Evolutionary conservation across 92 coral and sea anemone genomes (phyloP).

Genomic region (Paragorgia papillata): DNA sequence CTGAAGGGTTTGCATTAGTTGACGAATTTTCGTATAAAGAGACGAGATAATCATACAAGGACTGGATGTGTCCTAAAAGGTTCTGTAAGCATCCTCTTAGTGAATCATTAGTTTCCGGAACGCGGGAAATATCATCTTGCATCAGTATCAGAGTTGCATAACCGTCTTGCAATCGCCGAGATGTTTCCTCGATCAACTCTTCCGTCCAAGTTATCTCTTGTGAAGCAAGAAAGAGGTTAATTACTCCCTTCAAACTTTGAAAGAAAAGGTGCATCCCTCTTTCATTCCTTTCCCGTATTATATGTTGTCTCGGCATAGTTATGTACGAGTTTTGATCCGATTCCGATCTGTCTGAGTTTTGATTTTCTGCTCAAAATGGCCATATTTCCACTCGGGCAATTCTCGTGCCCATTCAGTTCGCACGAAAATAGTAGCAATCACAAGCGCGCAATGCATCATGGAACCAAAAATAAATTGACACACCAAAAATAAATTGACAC

Average conservation of each 20-base stretch:
- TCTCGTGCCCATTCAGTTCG: too few species aligned
- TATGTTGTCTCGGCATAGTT: slow-evolving; percentile 47
- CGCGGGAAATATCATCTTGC: slow-evolving; percentile 27
- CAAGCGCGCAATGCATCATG: too few species aligned
- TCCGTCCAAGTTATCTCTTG: slow-evolving; percentile 50
- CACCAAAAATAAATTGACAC: too few species aligned
- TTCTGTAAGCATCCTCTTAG: slow-evolving; percentile 27
- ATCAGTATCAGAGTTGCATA: slow-evolving; percentile 53
- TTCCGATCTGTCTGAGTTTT: too few species aligned
- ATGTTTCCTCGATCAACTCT: slow-evolving; percentile 54
- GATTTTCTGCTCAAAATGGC: too few species aligned
- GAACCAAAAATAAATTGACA: too few species aligned
- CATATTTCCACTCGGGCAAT: too few species aligned
- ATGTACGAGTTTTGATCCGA: too few species aligned
- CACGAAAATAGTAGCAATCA: too few species aligned
- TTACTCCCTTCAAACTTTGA: slow-evolving; percentile 60
- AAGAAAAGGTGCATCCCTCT: slow-evolving; percentile 47
- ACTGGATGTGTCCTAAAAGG: slow-evolving; percentile 45
- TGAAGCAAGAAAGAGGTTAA: too few species aligned
- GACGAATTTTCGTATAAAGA: slow-evolving; percentile 28
- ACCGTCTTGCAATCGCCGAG: slow-evolving; percentile 54
- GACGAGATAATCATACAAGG: slow-evolving; percentile 14
- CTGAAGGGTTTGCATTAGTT: slow-evolving; percentile 5
- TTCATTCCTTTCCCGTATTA: slow-evolving; percentile 49
- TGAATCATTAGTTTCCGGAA: slow-evolving; percentile 31